A percentile compares a stretch with the other conserved stretches of the same genome.
Conservation (phyloP, 1,140 invertebrate genomes). For the Pseudomyrmex flavicornis region DNA sequence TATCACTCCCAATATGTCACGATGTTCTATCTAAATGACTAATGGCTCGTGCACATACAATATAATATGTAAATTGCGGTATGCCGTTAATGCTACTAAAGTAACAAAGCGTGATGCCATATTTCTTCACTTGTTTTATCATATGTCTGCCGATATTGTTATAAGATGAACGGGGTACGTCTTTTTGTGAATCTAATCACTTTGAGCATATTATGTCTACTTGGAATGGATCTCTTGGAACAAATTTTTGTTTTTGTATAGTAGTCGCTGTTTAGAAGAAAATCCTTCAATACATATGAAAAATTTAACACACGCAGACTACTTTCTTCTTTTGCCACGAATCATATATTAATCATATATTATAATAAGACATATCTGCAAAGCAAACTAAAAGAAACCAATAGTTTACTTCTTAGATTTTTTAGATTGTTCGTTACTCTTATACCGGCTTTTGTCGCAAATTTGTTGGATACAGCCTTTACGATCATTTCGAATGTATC, state of each 20-base stretch:
- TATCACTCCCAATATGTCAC: slow-evolving; percentile 48
- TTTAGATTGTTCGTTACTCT: no score
- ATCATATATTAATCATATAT: no score
- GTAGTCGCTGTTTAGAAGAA: neutral
- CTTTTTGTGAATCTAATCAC: neutral
- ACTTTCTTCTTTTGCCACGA: no score
- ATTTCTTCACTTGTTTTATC: slow-evolving; percentile 26
- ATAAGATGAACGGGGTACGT: neutral
- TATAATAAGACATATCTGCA: no score
- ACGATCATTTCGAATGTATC: no score
- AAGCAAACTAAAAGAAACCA: no score
- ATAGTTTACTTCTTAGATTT: no score
- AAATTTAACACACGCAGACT: no score
- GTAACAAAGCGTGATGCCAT: slow-evolving; percentile 50
- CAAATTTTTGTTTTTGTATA: neutral
- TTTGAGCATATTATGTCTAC: slow-evolving; percentile 5
- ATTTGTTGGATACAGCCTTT: no score
- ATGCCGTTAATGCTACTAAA: slow-evolving; percentile 45
- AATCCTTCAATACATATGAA: no score
- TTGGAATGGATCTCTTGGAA: neutral
- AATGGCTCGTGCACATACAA: slow-evolving; percentile 55
- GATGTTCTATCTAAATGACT: slow-evolving; percentile 55
- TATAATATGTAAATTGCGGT: slow-evolving; percentile 44
- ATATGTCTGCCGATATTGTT: slow-evolving; percentile 7
- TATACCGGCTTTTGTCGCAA: no score